These are phyloP conservation scores for Ophioderma brevispina DNA, from an alignment of 35 echinoderm and acorn worm species.

Conservation along the genomic window DNA sequence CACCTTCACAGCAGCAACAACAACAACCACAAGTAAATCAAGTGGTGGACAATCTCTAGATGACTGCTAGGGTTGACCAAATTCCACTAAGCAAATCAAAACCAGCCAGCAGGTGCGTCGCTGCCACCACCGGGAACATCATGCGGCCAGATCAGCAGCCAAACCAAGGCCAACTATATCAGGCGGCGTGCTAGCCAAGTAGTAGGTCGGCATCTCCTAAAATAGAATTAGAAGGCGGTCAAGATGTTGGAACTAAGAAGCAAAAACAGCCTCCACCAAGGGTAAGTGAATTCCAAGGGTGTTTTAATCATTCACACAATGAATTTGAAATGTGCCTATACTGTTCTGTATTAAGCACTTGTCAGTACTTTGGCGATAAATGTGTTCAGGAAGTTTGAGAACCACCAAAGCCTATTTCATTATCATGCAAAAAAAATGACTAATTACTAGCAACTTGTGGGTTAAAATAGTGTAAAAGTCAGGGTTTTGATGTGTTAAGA, in stretches of 20 bases:
- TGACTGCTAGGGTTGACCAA: not conserved
- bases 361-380: too few species aligned
- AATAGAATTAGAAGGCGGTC: not conserved
- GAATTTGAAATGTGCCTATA: too few species aligned
- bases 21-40: not conserved
- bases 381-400: too few species aligned
- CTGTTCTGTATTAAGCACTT: too few species aligned
- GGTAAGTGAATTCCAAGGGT: slow-evolving; percentile 44
- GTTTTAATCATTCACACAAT: too few species aligned
- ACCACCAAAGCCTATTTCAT: too few species aligned
- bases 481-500: too few species aligned
- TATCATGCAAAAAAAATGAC: too few species aligned
- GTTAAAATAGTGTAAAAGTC: too few species aligned
- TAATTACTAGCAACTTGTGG: too few species aligned
- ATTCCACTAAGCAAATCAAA: not conserved
- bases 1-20: not conserved
- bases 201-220: slow-evolving; percentile 69
- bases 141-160: slow-evolving; percentile 3
- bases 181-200: slow-evolving; percentile 62
- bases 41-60: not conserved
- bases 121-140: slow-evolving; percentile 18
- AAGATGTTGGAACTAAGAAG: slow-evolving; percentile 40
- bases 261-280: slow-evolving; percentile 75
- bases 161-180: slow-evolving; percentile 79
- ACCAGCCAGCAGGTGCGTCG: slow-evolving; percentile 35